phyloP scores from a whole-genome alignment of 1,140 invertebrate genomes.

The Neuroterus valhalla region DNA sequence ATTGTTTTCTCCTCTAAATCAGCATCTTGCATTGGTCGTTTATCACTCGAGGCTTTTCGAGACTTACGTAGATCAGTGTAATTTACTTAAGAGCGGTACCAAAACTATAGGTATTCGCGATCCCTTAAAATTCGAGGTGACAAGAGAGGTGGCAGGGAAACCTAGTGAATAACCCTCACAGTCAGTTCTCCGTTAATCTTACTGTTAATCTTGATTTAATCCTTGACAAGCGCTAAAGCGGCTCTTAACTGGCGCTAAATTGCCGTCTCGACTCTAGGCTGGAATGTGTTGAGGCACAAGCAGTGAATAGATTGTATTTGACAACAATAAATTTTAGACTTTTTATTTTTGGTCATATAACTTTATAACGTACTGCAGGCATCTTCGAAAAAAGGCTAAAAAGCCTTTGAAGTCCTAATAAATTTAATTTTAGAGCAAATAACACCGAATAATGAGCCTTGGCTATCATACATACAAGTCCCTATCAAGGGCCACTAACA shows the following conservation, averaged over 20 bases:
- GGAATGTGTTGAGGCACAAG: slow-evolving; percentile 56
- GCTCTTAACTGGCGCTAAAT: slow-evolving; percentile 69
- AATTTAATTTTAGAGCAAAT: too few relatives aligned
- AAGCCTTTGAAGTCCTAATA: too few relatives aligned
- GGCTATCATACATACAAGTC: too few relatives aligned
- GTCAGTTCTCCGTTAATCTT: too few relatives aligned
- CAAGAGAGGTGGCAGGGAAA: slow-evolving; percentile 60
- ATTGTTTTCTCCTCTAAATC: background rate
- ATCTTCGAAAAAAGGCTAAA: too few relatives aligned
- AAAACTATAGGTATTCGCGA: slow-evolving; percentile 45
- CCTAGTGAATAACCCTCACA: slow-evolving; percentile 67
- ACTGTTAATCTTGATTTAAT: slow-evolving; percentile 76
- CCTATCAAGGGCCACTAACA: too few relatives aligned
- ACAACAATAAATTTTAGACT: too few relatives aligned
- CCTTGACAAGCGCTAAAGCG: slow-evolving; percentile 74
- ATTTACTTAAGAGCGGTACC: slow-evolving; percentile 64
- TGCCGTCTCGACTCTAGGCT: too few relatives aligned
- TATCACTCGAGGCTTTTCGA: too few relatives aligned
- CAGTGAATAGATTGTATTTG: slow-evolving; percentile 53
- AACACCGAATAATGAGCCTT: too few relatives aligned
- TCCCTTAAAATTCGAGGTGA: slow-evolving; percentile 56
- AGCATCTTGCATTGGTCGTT: slow-evolving; percentile 9
- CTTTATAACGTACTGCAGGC: too few relatives aligned
- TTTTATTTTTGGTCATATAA: too few relatives aligned
- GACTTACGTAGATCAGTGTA: slow-evolving; percentile 54